A percentile compares a stretch with the other conserved stretches of the same genome.
These are phyloP conservation scores for Drosophila gunungcola DNA, from an alignment of 1,140 invertebrate genomes.

Conservation along the genomic window DNA sequence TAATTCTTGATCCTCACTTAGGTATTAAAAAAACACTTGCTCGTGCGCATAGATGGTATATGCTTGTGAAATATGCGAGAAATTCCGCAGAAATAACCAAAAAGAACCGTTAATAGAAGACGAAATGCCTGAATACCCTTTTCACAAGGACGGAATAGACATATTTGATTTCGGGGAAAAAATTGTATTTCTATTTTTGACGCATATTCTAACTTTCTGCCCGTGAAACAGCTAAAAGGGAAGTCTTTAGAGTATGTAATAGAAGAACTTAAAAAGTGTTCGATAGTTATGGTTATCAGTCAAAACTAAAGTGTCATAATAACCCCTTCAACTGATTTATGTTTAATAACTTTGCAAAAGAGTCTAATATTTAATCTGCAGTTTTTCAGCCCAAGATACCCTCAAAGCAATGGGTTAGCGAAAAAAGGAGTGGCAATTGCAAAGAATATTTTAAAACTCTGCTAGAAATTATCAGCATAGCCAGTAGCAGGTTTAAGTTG, in stretches of 20 bases:
- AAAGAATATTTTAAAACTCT: conserved; percentile 9
- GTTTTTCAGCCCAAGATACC: conserved; percentile 8
- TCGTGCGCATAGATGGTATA: neutral
- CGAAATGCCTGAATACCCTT: neutral
- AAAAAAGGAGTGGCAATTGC: conserved; percentile 3
- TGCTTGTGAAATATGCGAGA: conserved; percentile 1
- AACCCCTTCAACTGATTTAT: conserved; percentile 1
- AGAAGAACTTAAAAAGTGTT: too few relatives aligned
- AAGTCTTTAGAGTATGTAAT: too few relatives aligned
- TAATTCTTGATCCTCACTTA: neutral
- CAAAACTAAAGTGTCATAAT: conserved; percentile 5
- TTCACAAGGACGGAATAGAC: neutral
- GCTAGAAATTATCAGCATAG: conserved; percentile 7
- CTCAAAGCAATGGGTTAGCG: conserved; percentile 10
- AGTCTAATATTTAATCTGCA: neutral
- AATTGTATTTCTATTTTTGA: too few relatives aligned
- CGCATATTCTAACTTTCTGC: too few relatives aligned
- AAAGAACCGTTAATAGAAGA: conserved; percentile 5
- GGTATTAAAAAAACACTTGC: neutral
- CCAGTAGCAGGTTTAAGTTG: neutral
- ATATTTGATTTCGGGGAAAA: too few relatives aligned
- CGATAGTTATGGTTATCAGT: too few relatives aligned
- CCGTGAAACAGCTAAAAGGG: too few relatives aligned
- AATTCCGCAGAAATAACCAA: neutral
- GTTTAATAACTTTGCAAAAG: neutral